Evolutionary conservation across 2,797 vertebrate species (phyloP), one percentile per base, ranked within the genome.

Genomic region (Ispidina lecontei): DNA sequence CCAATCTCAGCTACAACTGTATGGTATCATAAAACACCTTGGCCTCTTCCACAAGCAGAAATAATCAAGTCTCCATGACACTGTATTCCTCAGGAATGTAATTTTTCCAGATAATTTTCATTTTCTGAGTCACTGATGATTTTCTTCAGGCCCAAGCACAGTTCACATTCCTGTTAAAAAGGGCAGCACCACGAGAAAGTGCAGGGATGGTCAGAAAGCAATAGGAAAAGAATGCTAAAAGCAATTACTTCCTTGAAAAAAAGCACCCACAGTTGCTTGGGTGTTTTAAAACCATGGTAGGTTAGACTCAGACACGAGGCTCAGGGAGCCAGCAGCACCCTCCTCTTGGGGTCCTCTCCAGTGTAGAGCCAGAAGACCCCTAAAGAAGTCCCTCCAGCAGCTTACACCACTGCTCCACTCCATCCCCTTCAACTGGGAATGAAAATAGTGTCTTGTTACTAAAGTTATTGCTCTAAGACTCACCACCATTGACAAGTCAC

Each of bases 11-110:
- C 88, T 89, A 90, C 90, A 90, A 96, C 95, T 94, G 91, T 29
- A 93, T 6, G 96, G 72, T 94, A 89, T 95, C 95, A 96, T 94
- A 90, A 94, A 96, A 96, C 96, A 95, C 93, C 91, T 96, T 94
- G 84, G 91, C 72, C 65, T 65, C 91, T 94, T 96, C 75, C 90
- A 94, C 88, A 85, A 95, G 86, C 95, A 94, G 91, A 93, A 96
- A 82, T 91, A 94, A 96, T 95, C 93, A 94, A 78, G 62, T 90
- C 84, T 94, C 59, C 87, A 75, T 87, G 86, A 95, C 69, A 94
- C 90, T 67, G 58, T 95, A 68, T 94, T 94, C 84, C 84, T 79
- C 65, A 96, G 84, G 84, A 94, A 94, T 95, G 93, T 76, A 59
- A 0, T 51, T 96, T 96, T 95, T 94, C 91, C 91, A 92, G 91